Conservation (phyloP, 1,140 invertebrate species). For the Drosophila tani region DNA sequence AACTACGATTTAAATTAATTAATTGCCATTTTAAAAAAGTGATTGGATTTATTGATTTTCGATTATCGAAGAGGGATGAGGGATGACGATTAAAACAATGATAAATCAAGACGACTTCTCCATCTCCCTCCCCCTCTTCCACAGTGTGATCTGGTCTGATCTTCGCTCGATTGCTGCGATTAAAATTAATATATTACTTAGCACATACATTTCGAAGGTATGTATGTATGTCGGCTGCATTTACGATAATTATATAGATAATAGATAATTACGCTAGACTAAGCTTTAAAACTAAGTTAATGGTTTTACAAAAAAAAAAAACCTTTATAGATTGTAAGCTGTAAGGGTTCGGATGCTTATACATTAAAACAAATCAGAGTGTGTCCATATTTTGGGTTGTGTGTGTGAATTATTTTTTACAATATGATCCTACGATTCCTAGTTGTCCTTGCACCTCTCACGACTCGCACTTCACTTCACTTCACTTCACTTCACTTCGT, state of each 20-base stretch:
- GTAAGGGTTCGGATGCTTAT: conserved; percentile 12
- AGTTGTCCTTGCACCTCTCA: conserved; percentile 1
- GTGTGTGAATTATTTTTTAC: conserved; percentile 33
- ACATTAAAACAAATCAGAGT: conserved; percentile 44
- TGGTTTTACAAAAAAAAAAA: conserved; percentile 66
- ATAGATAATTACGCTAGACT: conserved; percentile 69
- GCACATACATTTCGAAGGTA: conserved; percentile 33
- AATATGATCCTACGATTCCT: conserved; percentile 25
- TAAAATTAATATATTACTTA: conserved; percentile 14
- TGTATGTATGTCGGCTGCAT: conserved; percentile 22
- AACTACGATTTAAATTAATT: conserved; percentile 48
- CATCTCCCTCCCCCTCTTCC: no score
- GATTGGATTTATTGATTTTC: conserved; percentile 12
- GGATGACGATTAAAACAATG: no score
- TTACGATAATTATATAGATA: no score
- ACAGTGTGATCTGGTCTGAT: not conserved
- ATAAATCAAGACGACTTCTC: not conserved
- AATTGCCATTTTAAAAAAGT: conserved; percentile 42
- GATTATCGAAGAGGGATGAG: not conserved
- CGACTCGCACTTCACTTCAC: no score
- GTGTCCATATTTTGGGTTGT: conserved; percentile 23
- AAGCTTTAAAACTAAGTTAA: conserved; percentile 76
- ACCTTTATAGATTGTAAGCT: conserved; percentile 12
- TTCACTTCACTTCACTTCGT: conserved; percentile 56
- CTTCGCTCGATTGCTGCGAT: not conserved